Percentiles rank a stretch among this genome's conserved stretches.
phyloP scores from a whole-genome alignment of 2,888 invertebrate genomes.

The Tetranychus piercei region DNA sequence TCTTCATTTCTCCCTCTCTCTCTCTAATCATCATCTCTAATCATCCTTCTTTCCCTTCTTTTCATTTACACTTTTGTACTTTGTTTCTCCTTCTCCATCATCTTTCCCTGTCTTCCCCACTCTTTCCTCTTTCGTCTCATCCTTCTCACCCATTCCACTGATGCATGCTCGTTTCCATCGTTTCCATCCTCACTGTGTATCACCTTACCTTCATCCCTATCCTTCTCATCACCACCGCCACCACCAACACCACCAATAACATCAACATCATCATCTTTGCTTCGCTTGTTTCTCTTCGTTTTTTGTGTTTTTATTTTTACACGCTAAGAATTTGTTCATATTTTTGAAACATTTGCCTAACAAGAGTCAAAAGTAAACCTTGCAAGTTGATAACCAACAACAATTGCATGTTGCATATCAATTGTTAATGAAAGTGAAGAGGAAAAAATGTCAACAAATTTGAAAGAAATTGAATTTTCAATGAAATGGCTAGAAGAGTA shows the following conservation, averaged over 20 bases:
- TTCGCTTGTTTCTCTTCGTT: background rate
- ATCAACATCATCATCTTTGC: background rate
- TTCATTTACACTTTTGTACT: background rate
- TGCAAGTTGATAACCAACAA: background rate
- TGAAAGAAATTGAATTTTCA: too few species aligned
- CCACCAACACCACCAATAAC: background rate
- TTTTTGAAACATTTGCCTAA: background rate
- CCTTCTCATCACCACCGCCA: background rate
- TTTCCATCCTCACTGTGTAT: background rate
- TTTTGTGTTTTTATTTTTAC: too few species aligned
- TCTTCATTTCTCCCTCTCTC: background rate
- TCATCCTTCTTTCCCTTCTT: background rate
- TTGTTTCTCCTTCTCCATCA: conserved; percentile 8
- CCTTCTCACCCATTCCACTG: background rate
- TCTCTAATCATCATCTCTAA: background rate
- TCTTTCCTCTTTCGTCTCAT: background rate
- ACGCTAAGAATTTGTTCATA: too few species aligned
- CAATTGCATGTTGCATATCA: too few species aligned
- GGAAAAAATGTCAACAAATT: too few species aligned
- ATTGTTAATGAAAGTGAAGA: too few species aligned
- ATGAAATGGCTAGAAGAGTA: too few species aligned
- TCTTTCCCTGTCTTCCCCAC: background rate
- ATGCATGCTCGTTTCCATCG: background rate
- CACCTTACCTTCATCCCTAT: background rate
- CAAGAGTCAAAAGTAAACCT: background rate